A percentile compares a stretch with the other conserved stretches of the same genome.
These are phyloP conservation scores for Phaethon lepturus DNA, from an alignment of 2,113 vertebrate genomes.

Conservation along the genomic window DNA sequence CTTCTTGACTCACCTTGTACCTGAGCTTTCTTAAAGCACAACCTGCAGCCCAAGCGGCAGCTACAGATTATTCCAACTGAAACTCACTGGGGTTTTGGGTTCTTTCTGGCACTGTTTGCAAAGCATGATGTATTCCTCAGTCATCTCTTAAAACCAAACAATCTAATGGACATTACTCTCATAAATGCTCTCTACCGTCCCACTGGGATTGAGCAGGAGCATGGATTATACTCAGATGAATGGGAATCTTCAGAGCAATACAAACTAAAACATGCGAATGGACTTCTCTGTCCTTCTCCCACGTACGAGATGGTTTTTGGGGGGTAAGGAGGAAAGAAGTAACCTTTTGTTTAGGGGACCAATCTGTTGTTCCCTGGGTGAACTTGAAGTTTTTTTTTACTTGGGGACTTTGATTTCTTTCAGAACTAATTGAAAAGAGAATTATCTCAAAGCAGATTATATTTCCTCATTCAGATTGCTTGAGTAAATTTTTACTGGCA, in stretches of 20 bases:
- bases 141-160: background rate
- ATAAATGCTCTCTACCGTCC: background rate
- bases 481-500: background rate
- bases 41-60: background rate
- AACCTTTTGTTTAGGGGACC: background rate
- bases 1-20: background rate
- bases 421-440: background rate
- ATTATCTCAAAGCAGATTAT: background rate
- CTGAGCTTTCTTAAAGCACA: background rate
- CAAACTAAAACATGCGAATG: background rate
- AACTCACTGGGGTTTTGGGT: background rate
- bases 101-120: background rate
- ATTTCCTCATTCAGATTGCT: background rate
- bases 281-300: background rate
- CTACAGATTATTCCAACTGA: accelerated
- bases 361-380: background rate
- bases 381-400: background rate
- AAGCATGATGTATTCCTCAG: background rate
- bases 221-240: background rate
- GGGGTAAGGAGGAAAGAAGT: too few relatives aligned
- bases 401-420: background rate
- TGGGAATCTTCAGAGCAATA: background rate
- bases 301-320: accelerated
- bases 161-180: background rate
- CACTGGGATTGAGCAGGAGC: accelerated